Conservation (phyloP, 2,797 vertebrate species). For the Acanthornis magna region DNA sequence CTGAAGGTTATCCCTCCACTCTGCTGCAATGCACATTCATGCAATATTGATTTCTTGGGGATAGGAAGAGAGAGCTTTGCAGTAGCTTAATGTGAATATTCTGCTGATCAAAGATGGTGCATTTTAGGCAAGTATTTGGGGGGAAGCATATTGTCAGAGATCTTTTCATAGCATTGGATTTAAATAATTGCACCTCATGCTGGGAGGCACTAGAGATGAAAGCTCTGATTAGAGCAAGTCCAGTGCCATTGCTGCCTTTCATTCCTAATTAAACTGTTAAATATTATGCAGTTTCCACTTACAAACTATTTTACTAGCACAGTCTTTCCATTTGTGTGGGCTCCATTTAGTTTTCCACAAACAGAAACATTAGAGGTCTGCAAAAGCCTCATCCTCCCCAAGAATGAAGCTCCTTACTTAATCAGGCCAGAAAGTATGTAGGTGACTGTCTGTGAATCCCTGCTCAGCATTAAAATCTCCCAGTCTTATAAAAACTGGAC, state of each 20-base stretch:
- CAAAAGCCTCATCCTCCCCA: not conserved
- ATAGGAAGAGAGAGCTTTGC: slow-evolving; percentile 35
- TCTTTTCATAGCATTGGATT: not conserved
- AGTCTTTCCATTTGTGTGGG: not conserved
- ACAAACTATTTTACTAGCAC: not conserved
- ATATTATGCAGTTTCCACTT: not conserved
- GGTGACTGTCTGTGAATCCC: not conserved
- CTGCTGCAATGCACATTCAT: not conserved
- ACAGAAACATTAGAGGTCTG: not conserved
- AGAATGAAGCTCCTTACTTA: not conserved
- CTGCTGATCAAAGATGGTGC: slow-evolving; percentile 48
- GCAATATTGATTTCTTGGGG: slow-evolving; percentile 49
- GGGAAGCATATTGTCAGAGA: not conserved
- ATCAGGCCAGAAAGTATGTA: not conserved
- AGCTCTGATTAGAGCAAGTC: slow-evolving; percentile 47
- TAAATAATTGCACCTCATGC: slow-evolving; percentile 36
- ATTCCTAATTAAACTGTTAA: slow-evolving; percentile 54
- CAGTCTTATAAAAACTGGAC: not conserved
- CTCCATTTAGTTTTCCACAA: not conserved
- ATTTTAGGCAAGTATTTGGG: slow-evolving; percentile 31
- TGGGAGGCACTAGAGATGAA: slow-evolving; percentile 57
- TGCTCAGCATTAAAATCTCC: not conserved
- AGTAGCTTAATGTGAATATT: slow-evolving; percentile 1
- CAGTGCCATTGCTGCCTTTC: slow-evolving; percentile 20
- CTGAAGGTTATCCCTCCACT: not conserved